These are phyloP conservation scores for Spinus pinus DNA, from an alignment of 2,797 vertebrate species.

Conservation along the genomic window DNA sequence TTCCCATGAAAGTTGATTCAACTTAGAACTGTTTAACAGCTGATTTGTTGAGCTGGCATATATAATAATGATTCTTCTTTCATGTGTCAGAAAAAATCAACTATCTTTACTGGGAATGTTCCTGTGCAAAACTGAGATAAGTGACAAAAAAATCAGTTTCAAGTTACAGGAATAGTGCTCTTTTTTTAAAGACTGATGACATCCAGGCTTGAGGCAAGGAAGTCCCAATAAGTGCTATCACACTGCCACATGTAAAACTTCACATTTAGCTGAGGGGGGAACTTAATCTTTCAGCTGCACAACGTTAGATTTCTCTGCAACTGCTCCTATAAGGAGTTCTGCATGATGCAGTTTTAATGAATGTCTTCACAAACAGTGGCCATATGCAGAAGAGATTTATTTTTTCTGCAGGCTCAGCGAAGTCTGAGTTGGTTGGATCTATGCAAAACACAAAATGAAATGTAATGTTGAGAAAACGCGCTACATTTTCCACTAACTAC, in stretches of 20 bases:
- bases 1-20: background rate
- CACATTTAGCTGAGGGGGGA: background rate
- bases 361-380: background rate
- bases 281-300: background rate
- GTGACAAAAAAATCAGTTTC: background rate
- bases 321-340: background rate
- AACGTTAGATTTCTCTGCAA: background rate
- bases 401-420: background rate
- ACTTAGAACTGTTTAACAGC: background rate
- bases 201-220: background rate
- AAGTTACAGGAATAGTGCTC: background rate
- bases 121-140: background rate
- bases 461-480: background rate
- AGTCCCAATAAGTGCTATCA: background rate
- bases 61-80: background rate
- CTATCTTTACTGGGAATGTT: background rate
- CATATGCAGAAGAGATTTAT: background rate
- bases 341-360: background rate
- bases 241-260: background rate
- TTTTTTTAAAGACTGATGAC: background rate
- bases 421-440: background rate
- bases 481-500: background rate
- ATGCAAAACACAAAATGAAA: background rate
- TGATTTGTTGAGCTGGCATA: background rate
- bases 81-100: background rate